Evolutionary conservation across 2,888 invertebrate genomes (phyloP), one percentile per base, ranked within the genome.

Genomic region (Agrochola litura): DNA sequence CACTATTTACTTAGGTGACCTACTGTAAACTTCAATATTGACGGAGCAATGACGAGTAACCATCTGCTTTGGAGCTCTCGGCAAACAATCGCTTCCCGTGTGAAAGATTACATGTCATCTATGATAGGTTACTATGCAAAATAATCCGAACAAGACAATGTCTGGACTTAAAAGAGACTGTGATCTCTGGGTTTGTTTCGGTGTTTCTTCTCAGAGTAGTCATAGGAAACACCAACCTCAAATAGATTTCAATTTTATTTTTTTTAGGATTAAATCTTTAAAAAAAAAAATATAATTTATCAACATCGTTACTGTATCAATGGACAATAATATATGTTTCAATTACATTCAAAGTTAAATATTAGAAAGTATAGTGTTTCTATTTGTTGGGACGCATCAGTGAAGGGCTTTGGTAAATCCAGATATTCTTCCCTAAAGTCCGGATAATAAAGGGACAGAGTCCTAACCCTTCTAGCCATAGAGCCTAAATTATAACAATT

Each of bases 1-100:
- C 54, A 70, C 22, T 88, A 76, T 88, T 88, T 79, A 81, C 73
- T 84, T 84, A 82, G 82, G 83, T 78, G 90, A 90, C 91, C 86
- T 88, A 86, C 85, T 88, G 87, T 84, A 81, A 84, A 88, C 86
- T 90, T 85, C 84, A 93, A 93, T 95, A 93, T 95, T 95, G 91
- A 94, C 93, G 77, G 83, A 90, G 84, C 85, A 85, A 84, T 86
- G 85, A 87, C 82, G 86, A 84, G 86, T 84, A 85, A 90, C 79
- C 88, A 90, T 89, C 90, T 91, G 91, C 89, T 85, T 66, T 88
- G 85, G 83, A 90, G 89, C 86, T 80, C 84, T 90, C 84, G 76
- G 91, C 89, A 93, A 93, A 93, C 91, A 91, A 88, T 87, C 77
- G 87, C 92, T 94, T 95, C 94, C 94, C 94, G 93, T 94, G 94